Base-by-base conservation (phyloP, 2,797 vertebrate species). In the Sebastes itinus region DNA sequence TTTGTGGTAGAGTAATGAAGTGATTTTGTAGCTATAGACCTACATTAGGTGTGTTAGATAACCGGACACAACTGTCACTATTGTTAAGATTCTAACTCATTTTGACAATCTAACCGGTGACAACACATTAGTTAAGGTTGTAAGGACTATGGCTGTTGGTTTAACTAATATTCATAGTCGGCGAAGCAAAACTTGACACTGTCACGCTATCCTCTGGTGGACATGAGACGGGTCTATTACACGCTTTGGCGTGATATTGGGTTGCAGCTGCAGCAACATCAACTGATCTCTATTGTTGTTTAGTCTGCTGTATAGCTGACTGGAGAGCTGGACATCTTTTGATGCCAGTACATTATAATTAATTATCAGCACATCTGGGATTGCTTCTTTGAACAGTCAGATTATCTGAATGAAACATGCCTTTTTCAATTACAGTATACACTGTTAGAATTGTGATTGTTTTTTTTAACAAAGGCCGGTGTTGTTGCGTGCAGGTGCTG, bases 401-500 rank as follows among this genome's bases (percentile, higher is more conserved):
- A 35, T 63, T 23, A 59, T 42, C 33, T 14, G 13, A 30, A 46
- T 55, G 28, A 74, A 79, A 64, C 65, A 18, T 61, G 20, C 66
- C 22, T 67, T 63, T 69, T 80, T 35, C 67, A 27, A 6, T 74
- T 28, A 49, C 4, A n/a, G 18, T 7, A 16, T 42, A 5, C 27
- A 49, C 3, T 49, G 16, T 0, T 7, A 16, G 14, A 3, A 38
- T 62, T 72, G 32, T 30, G 28, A 61, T 59, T 61, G 66, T 22
- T 71, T 87, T 71, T 70, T 23, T 62, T 62, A 16, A 66, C 58
- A 65, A 83, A 81, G 62, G 30, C 25, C 1, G 3, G 10, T 60
- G 28, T 30, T 66, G 13, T 67, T 42, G 58, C 58, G 8, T 72
- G 54, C 25, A 55, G 69, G 66, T 82, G 38, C 42, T 72, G 27